A percentile compares a stretch with the other conserved stretches of the same genome.
Evolutionary conservation across 2,797 vertebrate genomes (phyloP).

Genomic region (Rhodeus uyekii): DNA sequence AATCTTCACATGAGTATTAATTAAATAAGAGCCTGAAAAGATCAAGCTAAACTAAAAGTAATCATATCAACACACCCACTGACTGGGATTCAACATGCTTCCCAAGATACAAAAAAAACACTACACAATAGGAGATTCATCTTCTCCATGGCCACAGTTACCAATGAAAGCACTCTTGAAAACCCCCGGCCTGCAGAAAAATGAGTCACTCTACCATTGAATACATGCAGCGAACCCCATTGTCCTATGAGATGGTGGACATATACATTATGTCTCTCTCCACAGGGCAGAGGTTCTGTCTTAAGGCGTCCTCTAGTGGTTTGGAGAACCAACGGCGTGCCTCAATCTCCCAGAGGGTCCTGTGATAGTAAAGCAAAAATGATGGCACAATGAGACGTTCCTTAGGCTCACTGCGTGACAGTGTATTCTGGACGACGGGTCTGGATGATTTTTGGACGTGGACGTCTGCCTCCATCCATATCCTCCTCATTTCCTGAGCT

Average conservation of each 20-base stretch:
- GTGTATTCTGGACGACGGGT: conserved; percentile 88
- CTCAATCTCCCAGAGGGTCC: conserved; percentile 40
- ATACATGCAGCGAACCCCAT: conserved; percentile 54
- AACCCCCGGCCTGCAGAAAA: conserved; percentile 40
- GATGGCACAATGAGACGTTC: conserved; percentile 30
- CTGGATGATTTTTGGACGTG: conserved; percentile 90
- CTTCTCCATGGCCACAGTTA: conserved; percentile 46
- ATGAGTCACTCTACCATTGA: conserved; percentile 51
- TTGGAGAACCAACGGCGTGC: conserved; percentile 48
- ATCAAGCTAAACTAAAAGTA: conserved; percentile 29
- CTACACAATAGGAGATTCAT: conserved; percentile 44
- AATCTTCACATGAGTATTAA: background rate
- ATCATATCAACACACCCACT: conserved; percentile 41
- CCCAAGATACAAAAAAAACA: conserved; percentile 47
- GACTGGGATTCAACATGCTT: conserved; percentile 54
- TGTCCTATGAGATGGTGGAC: conserved; percentile 45
- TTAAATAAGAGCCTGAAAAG: conserved; percentile 14
- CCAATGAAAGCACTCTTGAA: conserved; percentile 47
- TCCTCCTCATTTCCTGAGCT: conserved; percentile 75
- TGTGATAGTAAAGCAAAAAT: conserved; percentile 50
- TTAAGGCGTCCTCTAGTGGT: conserved; percentile 46
- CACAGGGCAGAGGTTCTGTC: conserved; percentile 58
- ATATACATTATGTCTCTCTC: conserved; percentile 33
- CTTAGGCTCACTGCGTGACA: conserved; percentile 79
- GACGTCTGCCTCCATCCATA: conserved; percentile 69